Percentiles rank a stretch among this genome's conserved stretches.
Conservation (phyloP, 2,888 invertebrate species). For the Ochlodes sylvanus region DNA sequence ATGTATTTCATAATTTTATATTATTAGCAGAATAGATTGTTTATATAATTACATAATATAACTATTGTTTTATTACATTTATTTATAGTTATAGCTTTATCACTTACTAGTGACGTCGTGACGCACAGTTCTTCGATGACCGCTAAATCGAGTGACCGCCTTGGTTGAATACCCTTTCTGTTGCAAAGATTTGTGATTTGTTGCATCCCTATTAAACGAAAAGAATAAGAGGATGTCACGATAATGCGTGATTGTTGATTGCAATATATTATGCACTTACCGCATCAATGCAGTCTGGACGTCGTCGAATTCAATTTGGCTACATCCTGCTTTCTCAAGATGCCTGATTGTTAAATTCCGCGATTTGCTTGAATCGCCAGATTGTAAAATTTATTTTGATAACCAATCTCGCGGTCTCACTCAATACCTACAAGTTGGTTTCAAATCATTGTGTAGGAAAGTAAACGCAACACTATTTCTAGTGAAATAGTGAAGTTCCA, state of each 20-base stretch:
- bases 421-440: neutral
- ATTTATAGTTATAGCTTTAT: no score
- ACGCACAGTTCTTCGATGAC: constrained; percentile 4
- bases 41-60: no score
- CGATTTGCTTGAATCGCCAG: constrained; percentile 53
- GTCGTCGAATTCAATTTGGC: constrained; percentile 82
- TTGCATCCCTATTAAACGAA: constrained; percentile 53
- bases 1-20: neutral
- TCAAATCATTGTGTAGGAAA: constrained; percentile 3
- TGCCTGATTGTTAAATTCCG: constrained; percentile 59
- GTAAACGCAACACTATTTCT: no score
- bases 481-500: no score
- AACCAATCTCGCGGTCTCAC: neutral
- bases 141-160: constrained; percentile 12
- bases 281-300: constrained; percentile 68
- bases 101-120: neutral
- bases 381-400: neutral
- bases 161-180: constrained; percentile 21
- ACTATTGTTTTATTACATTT: no score
- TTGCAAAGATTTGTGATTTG: constrained; percentile 29
- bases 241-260: constrained; percentile 75
- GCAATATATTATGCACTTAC: constrained; percentile 74
- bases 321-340: constrained; percentile 80
- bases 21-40: no score
- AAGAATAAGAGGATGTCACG: constrained; percentile 71